Percentiles rank a stretch among this genome's conserved stretches.
Evolutionary conservation across 2,797 vertebrate species (phyloP).

Genomic region (Echiichthys vipera): DNA sequence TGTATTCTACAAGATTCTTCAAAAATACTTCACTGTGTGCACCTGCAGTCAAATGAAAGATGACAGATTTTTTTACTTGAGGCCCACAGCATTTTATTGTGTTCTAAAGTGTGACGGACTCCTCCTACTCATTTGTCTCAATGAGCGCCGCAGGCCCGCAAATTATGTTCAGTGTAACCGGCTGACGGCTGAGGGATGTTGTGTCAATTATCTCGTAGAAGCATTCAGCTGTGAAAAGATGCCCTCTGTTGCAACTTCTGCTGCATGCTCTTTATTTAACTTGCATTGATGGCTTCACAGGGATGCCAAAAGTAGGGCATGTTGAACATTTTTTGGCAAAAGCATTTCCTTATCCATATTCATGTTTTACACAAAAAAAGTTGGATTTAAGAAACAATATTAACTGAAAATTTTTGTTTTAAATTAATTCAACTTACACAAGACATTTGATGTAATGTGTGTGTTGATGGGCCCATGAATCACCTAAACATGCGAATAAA

Average conservation of each 20-base stretch:
- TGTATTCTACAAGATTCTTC: not conserved
- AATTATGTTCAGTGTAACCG: constrained; percentile 46
- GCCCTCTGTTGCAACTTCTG: constrained; percentile 25
- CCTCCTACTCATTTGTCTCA: constrained; percentile 66
- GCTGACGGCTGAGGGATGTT: constrained; percentile 61
- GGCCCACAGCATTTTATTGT: constrained; percentile 12
- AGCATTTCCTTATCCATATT: not conserved
- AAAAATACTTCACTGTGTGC: not conserved
- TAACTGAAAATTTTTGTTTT: not conserved
- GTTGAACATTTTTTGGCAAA: not conserved
- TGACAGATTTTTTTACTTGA: not conserved
- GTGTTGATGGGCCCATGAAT: not conserved
- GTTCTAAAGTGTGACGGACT: constrained; percentile 23
- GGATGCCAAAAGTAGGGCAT: not conserved
- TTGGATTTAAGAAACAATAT: not conserved
- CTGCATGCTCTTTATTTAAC: constrained; percentile 25
- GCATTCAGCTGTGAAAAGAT: constrained; percentile 67
- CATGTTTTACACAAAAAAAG: not conserved
- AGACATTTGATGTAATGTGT: not conserved
- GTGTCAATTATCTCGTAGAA: constrained; percentile 57
- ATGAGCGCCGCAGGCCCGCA: constrained; percentile 41
- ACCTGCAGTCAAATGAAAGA: constrained; percentile 24
- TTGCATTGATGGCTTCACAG: not conserved
- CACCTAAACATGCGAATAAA: not conserved
- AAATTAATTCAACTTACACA: not conserved